Percentiles rank a stretch among this genome's conserved stretches.
These are phyloP conservation scores for Aurelia aurita complex sp. Pacific DNA, from an alignment of 30 jellyfish, hydroid and myxozoan genomes.

Conservation along the genomic window DNA sequence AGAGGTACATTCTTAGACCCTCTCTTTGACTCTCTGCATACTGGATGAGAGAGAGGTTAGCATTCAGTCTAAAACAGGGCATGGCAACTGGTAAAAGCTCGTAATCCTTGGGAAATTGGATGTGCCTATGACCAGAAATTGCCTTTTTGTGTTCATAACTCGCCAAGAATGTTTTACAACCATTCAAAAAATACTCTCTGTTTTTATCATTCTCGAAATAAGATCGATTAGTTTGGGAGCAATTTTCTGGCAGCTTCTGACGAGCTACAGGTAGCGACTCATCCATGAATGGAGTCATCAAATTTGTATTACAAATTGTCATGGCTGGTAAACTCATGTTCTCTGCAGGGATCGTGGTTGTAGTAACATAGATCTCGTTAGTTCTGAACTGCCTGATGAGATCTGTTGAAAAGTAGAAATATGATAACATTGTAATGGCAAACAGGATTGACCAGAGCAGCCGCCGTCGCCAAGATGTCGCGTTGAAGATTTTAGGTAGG, in stretches of 20 bases:
- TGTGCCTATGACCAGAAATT: neutral
- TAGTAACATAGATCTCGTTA: conserved; percentile 8
- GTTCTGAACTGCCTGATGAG: neutral
- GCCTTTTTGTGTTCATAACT: neutral
- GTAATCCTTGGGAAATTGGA: conserved; percentile 27
- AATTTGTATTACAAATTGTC: conserved; percentile 44
- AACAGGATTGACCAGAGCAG: conserved; percentile 36
- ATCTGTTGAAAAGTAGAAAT: neutral
- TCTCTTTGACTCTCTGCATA: conserved; percentile 8
- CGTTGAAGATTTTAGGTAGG: conserved; percentile 15
- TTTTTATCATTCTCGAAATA: conserved; percentile 19
- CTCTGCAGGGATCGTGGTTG: neutral
- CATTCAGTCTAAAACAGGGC: conserved; percentile 52
- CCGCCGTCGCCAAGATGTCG: neutral
- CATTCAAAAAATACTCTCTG: conserved; percentile 20
- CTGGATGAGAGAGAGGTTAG: conserved; percentile 7
- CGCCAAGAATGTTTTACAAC: conserved; percentile 36
- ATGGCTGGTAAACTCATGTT: conserved; percentile 34
- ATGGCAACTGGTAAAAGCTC: neutral
- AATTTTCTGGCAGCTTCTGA: conserved; percentile 44
- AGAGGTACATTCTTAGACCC: conserved; percentile 32
- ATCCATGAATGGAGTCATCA: neutral
- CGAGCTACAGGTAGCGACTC: neutral
- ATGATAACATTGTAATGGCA: neutral
- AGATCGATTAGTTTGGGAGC: conserved; percentile 4